Conservation (phyloP, 2,888 invertebrate species). For the Hydraecia micacea region DNA sequence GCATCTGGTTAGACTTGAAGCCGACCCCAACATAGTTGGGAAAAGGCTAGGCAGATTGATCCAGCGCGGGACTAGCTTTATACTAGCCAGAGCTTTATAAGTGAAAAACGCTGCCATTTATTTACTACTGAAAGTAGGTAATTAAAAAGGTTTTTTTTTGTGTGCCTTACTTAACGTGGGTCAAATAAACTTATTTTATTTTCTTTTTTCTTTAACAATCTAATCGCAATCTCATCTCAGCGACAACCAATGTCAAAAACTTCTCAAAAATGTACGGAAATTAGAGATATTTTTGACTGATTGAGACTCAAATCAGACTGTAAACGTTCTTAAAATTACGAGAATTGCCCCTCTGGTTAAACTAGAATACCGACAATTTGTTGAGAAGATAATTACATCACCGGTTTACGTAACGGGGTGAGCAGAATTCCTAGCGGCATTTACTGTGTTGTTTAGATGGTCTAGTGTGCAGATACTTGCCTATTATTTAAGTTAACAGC, state of each 20-base stretch:
- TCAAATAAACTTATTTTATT: too few relatives aligned
- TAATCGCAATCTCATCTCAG: too few relatives aligned
- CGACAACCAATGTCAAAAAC: too few relatives aligned
- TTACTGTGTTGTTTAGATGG: neutral
- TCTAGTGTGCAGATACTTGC: neutral
- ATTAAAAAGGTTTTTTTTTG: too few relatives aligned
- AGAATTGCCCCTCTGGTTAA: neutral
- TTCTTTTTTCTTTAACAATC: too few relatives aligned
- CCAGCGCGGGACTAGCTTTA: too few relatives aligned
- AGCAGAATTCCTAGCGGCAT: constrained; percentile 27
- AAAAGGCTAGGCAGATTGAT: neutral
- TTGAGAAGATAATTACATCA: constrained; percentile 21
- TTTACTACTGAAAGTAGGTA: too few relatives aligned
- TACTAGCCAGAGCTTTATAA: neutral
- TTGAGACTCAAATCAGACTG: too few relatives aligned
- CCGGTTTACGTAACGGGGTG: constrained; percentile 32
- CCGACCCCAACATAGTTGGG: neutral
- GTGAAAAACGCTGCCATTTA: neutral
- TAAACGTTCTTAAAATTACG: too few relatives aligned
- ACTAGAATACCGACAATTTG: constrained; percentile 13
- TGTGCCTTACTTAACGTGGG: too few relatives aligned
- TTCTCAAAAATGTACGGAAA: too few relatives aligned
- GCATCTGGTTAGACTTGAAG: neutral
- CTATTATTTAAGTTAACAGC: neutral
- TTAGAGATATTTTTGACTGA: too few relatives aligned